A percentile compares a stretch with the other conserved stretches of the same genome.
Conservation (phyloP, 2,797 vertebrate species). For the Melopsittacus undulatus region DNA sequence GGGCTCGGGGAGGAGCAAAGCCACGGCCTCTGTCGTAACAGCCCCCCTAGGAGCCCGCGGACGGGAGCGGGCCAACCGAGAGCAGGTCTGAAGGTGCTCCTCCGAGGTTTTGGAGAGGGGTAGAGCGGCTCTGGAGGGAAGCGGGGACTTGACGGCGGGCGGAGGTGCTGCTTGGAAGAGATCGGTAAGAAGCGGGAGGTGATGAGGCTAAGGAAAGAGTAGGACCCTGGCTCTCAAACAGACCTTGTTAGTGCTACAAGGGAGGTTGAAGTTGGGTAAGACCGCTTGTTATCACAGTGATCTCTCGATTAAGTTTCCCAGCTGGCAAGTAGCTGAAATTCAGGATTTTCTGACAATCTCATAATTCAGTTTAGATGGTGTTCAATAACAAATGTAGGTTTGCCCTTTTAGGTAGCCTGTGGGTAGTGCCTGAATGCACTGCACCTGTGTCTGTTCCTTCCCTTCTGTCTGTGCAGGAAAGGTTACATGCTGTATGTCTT, state of each 20-base stretch:
- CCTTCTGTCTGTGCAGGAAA: fast-evolving
- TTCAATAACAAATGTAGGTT: fast-evolving
- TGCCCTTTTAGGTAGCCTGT: not conserved
- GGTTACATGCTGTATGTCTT: fast-evolving
- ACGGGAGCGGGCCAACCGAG: too few species aligned
- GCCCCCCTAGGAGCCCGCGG: too few species aligned
- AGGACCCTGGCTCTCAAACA: fast-evolving
- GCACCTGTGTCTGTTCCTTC: not conserved
- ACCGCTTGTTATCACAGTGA: fast-evolving
- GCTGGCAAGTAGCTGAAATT: fast-evolving
- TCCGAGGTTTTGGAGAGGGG: too few species aligned
- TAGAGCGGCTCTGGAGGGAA: not conserved
- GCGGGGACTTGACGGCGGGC: not conserved
- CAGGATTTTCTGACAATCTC: fast-evolving
- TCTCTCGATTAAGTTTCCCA: not conserved
- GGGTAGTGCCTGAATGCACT: fast-evolving
- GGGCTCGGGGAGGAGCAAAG: too few species aligned
- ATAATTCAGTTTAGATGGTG: fast-evolving
- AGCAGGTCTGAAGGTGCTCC: not conserved
- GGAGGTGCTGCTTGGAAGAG: not conserved
- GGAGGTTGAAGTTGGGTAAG: fast-evolving
- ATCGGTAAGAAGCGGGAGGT: not conserved
- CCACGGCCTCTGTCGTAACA: not conserved
- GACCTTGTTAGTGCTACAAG: fast-evolving
- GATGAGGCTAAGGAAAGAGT: fast-evolving